Evolutionary conservation across 2,888 invertebrate genomes (phyloP).

Genomic region (Entomobrya multifasciata): DNA sequence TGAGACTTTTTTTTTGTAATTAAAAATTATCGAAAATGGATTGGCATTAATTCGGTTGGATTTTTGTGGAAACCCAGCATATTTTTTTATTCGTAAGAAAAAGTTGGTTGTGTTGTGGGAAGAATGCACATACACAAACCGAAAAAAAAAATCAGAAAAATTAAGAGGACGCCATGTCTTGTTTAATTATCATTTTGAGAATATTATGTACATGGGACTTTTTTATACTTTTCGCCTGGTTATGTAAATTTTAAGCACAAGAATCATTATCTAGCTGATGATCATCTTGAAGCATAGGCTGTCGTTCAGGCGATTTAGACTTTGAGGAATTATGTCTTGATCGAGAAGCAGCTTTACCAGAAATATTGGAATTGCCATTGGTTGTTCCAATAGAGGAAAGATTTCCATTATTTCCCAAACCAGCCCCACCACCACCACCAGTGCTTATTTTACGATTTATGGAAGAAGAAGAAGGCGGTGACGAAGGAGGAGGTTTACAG

Average conservation of each 20-base stretch:
- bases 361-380: constrained; percentile 1
- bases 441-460: background rate
- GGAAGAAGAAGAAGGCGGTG: constrained; percentile 9
- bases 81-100: too few relatives aligned
- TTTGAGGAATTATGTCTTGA: constrained; percentile 63
- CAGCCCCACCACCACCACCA: constrained; percentile 11
- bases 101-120: background rate
- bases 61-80: constrained; percentile 32
- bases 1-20: too few relatives aligned
- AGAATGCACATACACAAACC: too few relatives aligned
- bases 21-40: constrained; percentile 24
- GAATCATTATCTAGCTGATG: constrained; percentile 52
- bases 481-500: constrained; percentile 1
- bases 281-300: constrained; percentile 73
- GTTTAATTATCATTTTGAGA: too few relatives aligned
- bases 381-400: background rate
- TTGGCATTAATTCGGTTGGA: constrained; percentile 65
- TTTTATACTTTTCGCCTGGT: too few relatives aligned
- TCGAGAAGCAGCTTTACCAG: background rate
- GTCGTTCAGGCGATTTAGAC: constrained; percentile 71
- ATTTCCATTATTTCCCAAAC: constrained; percentile 8
- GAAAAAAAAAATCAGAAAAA: too few relatives aligned
- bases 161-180: too few relatives aligned
- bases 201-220: too few relatives aligned
- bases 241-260: constrained; percentile 45